Base-by-base conservation (phyloP, 2,113 vertebrate genomes). In the Trogon melanurus region DNA sequence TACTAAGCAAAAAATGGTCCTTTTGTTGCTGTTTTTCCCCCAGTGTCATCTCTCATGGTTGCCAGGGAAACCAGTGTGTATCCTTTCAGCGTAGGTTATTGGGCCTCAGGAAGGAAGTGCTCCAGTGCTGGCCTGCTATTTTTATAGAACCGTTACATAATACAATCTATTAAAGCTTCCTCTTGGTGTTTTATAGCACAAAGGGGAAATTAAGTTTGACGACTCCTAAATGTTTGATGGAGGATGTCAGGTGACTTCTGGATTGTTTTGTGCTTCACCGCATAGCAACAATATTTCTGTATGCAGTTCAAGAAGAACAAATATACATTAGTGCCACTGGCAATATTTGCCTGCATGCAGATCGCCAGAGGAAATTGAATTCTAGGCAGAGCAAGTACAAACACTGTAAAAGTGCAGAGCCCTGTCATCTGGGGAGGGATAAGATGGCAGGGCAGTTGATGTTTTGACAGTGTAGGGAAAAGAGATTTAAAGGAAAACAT, bases 201-300 rank as follows among this genome's bases (percentile, higher is more conserved):
- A 97, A 97, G 96, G 98, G 98, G 98, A 99, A 99, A 98, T 99
- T 98, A 98, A 98, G 98, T 98, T 98, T 98, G 97, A 99, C 98
- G 98, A 97, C 97, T 99, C 95, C 97, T 98, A 97, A 97, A 97
- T 96, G 97, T 98, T 97, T 97, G 96, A 97, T 95, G 96, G 96
- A 98, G 96, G 98, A 98, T 89, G 97, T 98, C 98, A 98, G 98
- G 98, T 98, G 98, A 98, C 97, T 98, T 72, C 94, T 95, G 97
- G 97, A 96, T 97, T 97, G 88, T 96, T 97, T 93, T 95, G 96
- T 85, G 94, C 85, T 91, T 7, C 41, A 64, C 92, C 62, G 47
- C 97, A 74, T 96, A 97, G 98, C 96, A 98, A 98, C 97, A 95
- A 95, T 97, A 97, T 97, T 97, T 96, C 96, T 96, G 84, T 88